These are phyloP conservation scores for Calcarius lapponicus DNA, from an alignment of 2,797 vertebrate species.

Conservation along the genomic window DNA sequence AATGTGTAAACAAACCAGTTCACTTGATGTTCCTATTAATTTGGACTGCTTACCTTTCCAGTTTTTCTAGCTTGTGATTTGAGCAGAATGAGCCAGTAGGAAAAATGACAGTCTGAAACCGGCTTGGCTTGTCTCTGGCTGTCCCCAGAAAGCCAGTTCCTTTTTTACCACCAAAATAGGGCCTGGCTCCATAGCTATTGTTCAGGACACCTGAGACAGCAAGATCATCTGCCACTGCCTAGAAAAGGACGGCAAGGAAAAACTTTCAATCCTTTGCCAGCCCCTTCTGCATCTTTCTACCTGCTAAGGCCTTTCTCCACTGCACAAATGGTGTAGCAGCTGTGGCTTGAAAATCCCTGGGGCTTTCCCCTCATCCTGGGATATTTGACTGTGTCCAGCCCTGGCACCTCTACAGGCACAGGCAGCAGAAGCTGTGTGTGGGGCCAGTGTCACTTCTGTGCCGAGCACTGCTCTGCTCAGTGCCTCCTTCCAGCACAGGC, in stretches of 20 bases:
- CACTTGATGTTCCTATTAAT: conserved; percentile 62
- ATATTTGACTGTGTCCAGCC: background rate
- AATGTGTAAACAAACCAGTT: conserved; percentile 45
- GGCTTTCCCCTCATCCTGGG: background rate
- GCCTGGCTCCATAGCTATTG: conserved; percentile 5
- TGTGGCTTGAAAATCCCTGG: background rate
- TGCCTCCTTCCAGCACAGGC: background rate
- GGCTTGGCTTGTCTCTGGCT: conserved; percentile 48
- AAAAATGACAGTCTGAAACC: conserved; percentile 53
- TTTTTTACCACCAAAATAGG: background rate
- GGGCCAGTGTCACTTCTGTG: background rate
- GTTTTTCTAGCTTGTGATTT: conserved; percentile 68
- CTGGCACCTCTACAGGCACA: background rate
- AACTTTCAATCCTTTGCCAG: background rate
- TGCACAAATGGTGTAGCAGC: background rate
- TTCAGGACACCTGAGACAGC: conserved; percentile 46
- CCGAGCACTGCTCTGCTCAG: fast-evolving
- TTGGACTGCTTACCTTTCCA: conserved; percentile 66
- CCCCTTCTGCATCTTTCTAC: background rate
- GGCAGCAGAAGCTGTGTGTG: background rate
- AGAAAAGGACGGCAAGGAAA: background rate
- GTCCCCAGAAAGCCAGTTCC: conserved; percentile 26
- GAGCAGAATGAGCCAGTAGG: conserved; percentile 38
- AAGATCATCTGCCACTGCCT: conserved; percentile 21
- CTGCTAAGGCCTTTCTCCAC: background rate